Conservation (phyloP, 2,797 vertebrate species). For the Muscicapa comitata region DNA sequence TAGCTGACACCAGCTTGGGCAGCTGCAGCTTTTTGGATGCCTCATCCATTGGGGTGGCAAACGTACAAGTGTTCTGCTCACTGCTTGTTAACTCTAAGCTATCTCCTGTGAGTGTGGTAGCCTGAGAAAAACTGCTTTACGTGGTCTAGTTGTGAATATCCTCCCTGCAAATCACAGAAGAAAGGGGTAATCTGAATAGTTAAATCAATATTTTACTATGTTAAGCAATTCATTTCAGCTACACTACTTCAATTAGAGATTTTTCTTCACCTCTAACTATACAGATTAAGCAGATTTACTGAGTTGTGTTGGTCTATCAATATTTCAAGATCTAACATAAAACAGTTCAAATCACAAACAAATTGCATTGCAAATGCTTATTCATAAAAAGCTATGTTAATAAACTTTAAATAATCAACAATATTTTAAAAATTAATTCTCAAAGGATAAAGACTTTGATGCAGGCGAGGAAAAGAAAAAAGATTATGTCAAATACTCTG, state of each 20-base stretch:
- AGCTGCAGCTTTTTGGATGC: not conserved
- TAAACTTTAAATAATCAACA: not conserved
- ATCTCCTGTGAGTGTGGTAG: not conserved
- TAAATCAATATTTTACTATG: not conserved
- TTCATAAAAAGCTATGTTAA: not conserved
- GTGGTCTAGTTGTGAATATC: not conserved
- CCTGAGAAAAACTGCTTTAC: not conserved
- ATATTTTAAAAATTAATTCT: not conserved
- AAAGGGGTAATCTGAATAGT: not conserved
- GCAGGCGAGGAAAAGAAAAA: not conserved
- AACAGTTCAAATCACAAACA: not conserved
- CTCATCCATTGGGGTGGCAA: not conserved
- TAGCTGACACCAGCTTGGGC: not conserved
- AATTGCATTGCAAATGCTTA: not conserved
- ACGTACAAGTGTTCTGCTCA: not conserved
- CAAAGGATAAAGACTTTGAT: not conserved
- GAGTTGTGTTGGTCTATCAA: not conserved
- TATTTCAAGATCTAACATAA: not conserved
- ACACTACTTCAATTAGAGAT: not conserved
- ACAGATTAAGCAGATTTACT: not conserved
- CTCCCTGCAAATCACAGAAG: not conserved
- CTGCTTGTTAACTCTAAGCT: not conserved
- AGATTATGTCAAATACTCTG: not conserved
- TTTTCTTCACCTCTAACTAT: not conserved
- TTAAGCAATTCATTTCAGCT: not conserved